phyloP scores from a whole-genome alignment of 2,888 invertebrate genomes.

The Tenthredo notha region DNA sequence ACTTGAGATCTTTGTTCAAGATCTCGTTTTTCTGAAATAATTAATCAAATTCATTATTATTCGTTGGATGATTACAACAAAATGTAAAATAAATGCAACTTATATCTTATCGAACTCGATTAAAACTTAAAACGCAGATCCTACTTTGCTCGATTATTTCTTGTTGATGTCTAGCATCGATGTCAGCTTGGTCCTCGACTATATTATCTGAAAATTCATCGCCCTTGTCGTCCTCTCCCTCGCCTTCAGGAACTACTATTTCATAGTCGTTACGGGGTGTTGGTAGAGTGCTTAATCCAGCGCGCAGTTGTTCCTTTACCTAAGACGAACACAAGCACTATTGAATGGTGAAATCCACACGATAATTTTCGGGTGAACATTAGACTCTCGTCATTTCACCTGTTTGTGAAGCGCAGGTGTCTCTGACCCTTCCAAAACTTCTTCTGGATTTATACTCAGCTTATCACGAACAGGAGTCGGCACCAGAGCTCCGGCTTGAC shows the following conservation, averaged over 20 bases:
- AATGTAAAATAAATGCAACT: constrained; percentile 17
- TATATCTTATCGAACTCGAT: constrained; percentile 26
- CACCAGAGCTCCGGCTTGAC: constrained; percentile 79
- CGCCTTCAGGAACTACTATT: constrained; percentile 96
- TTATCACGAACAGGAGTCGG: constrained; percentile 93
- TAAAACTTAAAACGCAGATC: constrained; percentile 59
- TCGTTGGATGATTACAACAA: constrained; percentile 9
- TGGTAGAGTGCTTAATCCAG: constrained; percentile 91
- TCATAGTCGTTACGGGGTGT: constrained; percentile 98
- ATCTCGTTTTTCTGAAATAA: constrained; percentile 82
- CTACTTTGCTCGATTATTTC: constrained; percentile 85
- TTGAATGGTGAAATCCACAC: not conserved
- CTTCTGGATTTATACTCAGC: constrained; percentile 96
- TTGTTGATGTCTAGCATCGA: constrained; percentile 86
- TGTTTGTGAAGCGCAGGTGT: constrained; percentile 88
- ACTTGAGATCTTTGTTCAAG: constrained; percentile 90
- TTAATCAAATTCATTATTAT: constrained; percentile 31
- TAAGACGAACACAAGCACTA: constrained; percentile 66
- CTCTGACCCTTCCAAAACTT: constrained; percentile 85
- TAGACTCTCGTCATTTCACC: constrained; percentile 63
- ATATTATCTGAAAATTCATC: constrained; percentile 75
- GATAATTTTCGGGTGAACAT: not conserved
- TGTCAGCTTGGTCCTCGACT: constrained; percentile 93
- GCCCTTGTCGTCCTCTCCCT: constrained; percentile 79
- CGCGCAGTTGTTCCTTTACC: constrained; percentile 86